phyloP scores from a whole-genome alignment of 1,140 invertebrate species.

The Epicauta chinensis region DNA sequence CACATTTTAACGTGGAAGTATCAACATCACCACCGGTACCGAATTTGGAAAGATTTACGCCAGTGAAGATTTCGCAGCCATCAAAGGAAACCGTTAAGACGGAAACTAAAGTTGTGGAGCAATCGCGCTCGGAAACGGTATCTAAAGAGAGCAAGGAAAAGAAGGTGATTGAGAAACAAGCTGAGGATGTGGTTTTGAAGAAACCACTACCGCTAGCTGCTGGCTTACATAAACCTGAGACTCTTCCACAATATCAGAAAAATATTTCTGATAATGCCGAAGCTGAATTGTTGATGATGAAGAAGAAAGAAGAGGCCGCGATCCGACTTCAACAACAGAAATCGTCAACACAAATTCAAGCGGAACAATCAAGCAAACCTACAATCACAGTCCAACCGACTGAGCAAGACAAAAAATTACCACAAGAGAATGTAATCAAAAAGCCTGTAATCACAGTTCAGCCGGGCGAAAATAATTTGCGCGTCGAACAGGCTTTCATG shows the following conservation, averaged over 20 bases:
- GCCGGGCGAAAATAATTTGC: constrained; percentile 12
- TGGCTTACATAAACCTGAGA: constrained; percentile 50
- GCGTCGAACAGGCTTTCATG: constrained; percentile 46
- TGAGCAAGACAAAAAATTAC: not conserved
- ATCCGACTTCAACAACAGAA: constrained; percentile 14
- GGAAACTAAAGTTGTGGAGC: constrained; percentile 20
- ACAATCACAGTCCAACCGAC: not conserved
- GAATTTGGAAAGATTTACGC: constrained; percentile 17
- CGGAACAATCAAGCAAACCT: constrained; percentile 1
- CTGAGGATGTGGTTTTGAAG: constrained; percentile 28
- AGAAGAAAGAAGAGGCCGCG: constrained; percentile 22
- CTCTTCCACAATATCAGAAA: constrained; percentile 35
- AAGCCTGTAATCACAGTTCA: constrained; percentile 29
- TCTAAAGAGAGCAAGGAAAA: constrained; percentile 9
- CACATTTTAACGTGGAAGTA: constrained; percentile 31
- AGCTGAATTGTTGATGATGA: constrained; percentile 29
- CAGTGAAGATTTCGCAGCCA: constrained; percentile 12
- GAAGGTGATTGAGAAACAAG: constrained; percentile 26
- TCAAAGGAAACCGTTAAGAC: not conserved
- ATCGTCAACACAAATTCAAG: constrained; percentile 3
- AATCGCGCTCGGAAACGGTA: constrained; percentile 4
- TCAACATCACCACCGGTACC: constrained; percentile 30
- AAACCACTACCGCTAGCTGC: constrained; percentile 40
- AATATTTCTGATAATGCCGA: constrained; percentile 27
- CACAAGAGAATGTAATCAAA: not conserved